Evolutionary conservation across 2,113 vertebrate species (phyloP), one percentile per base, ranked within the genome.

Genomic region (Catagonus wagneri): DNA sequence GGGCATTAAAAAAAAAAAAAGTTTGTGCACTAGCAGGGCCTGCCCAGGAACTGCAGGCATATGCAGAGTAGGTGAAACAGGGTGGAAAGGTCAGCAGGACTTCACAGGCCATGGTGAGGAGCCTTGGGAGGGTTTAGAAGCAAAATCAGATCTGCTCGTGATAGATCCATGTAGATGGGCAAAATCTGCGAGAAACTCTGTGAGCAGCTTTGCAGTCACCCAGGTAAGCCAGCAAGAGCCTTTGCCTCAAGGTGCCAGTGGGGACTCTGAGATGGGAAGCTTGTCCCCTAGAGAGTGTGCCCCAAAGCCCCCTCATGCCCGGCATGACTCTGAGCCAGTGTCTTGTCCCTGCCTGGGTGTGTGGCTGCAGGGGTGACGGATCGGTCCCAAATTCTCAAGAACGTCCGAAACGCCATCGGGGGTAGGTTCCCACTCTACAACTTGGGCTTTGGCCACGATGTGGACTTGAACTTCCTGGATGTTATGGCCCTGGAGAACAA

Each of bases 401-500:
- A 99, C 27, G 94, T 99, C 60, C 99, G 84, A 95, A 3, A 68
- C 0, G 98, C 98, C 80, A 99, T 99, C n/a, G 76, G 65, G 36
- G 98, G 94, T 44, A 98, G 97, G 93, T 99, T 99, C 89, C 99
- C 99, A 0, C 99, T 99, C 75, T 99, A 99, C 97, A 99, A 99
- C 89, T 98, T 99, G 60, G 99, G 99, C 61, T 99, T 99, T 61
- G 99, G 99, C 74, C 98, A 98, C 25, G 98, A 99, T 63, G 98
- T 99, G 34, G 98, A 99, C 88, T 99, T 99, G 94, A 98, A 98
- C 54, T 99, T 99, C 98, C 98, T 99, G 94, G 98, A 99, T 93
- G 98, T 98, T 95, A 98, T 99, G 99, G 98, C 99, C 1, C 96
- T 99, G 96, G 98, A 99, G 90, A 99, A 99, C 96, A 97, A 90